These are phyloP conservation scores for Aporophyla nigra DNA, from an alignment of 2,888 invertebrate genomes.

Conservation along the genomic window DNA sequence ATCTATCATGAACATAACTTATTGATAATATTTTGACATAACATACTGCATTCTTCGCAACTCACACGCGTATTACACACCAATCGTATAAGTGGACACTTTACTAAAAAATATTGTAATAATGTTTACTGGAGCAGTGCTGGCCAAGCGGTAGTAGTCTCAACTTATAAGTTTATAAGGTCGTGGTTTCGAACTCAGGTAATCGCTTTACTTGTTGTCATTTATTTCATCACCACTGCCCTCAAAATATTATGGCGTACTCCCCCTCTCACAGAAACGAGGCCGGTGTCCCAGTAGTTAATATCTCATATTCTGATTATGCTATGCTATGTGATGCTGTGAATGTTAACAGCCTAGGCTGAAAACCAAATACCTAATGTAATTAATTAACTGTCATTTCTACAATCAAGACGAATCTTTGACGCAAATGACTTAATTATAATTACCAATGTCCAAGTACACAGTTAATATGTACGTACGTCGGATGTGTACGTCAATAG, in stretches of 20 bases:
- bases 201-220: no score
- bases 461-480: constrained; percentile 12
- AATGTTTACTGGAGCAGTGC: background rate
- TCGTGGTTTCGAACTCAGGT: no score
- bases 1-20: constrained; percentile 15
- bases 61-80: background rate
- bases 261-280: no score
- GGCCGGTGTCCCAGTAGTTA: no score
- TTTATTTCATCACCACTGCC: no score
- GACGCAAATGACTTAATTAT: constrained; percentile 30
- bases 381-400: background rate
- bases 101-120: background rate
- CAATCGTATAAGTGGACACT: background rate
- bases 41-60: background rate
- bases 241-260: no score
- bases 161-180: no score
- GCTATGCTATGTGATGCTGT: no score
- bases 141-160: no score
- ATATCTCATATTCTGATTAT: no score
- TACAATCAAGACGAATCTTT: background rate
- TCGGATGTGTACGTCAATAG: constrained; percentile 24
- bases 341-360: no score
- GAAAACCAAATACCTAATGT: background rate
- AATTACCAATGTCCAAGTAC: constrained; percentile 14
- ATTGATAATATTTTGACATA: constrained; percentile 22